Evolutionary conservation across 1,140 invertebrate genomes (phyloP).

Genomic region (Anthonomus grandis): DNA sequence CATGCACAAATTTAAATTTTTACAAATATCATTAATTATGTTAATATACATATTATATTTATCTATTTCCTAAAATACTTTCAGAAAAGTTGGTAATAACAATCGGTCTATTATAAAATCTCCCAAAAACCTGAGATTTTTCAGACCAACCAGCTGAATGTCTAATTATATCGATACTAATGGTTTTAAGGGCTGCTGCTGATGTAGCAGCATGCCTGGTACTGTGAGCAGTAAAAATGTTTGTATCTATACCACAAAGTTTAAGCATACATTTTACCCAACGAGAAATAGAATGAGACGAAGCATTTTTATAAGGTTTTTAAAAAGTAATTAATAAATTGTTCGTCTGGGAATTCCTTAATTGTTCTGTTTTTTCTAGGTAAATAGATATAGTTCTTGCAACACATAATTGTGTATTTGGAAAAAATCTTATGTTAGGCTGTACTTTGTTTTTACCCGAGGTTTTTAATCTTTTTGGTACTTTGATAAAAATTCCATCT

Average conservation of each 20-base stretch:
- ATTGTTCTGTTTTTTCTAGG: neutral
- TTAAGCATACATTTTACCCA: neutral
- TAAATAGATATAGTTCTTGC: no score
- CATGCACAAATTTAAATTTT: no score
- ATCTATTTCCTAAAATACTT: no score
- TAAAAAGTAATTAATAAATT: constrained; percentile 1
- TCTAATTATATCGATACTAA: constrained; percentile 1
- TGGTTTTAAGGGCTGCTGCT: no score
- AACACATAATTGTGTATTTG: neutral
- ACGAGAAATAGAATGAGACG: neutral
- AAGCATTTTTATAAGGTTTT: neutral
- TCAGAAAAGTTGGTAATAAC: neutral
- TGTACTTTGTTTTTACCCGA: neutral
- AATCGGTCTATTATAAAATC: no score
- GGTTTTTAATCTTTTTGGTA: no score
- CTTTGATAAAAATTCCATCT: constrained; percentile 3
- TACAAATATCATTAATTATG: no score
- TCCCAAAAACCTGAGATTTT: no score
- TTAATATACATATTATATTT: no score
- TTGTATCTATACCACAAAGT: neutral
- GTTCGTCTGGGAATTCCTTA: neutral
- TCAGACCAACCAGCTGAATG: no score
- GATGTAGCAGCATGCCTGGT: no score
- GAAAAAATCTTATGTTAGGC: neutral
- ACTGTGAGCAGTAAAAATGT: no score